Base-by-base conservation (phyloP, 2,888 invertebrate genomes). In the Rotaria macrura region DNA sequence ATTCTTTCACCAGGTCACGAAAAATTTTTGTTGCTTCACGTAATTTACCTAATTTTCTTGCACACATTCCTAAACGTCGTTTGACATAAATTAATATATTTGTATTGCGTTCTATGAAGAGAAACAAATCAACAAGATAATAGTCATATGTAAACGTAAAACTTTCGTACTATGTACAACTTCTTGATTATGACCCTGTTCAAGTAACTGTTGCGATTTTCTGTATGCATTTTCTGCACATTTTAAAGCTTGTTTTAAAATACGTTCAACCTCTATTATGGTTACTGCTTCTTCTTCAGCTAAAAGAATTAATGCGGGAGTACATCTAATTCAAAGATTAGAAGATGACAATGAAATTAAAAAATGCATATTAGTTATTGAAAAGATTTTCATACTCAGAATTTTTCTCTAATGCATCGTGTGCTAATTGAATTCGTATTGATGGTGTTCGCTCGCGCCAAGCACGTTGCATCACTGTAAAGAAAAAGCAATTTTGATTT, bases 231-330 rank as follows among this genome's bases (percentile, higher is more conserved):
- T 92, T 91, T 96, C 96, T 2, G 95, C 95, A 57, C 94, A 93
- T 91, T 94, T 95, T 17, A 95, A 92, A 1, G 95, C 95, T 88
- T 94, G 94, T 89, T 94, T 94, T 49, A 95, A 92, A 87, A 94
- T 93, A 89, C 94, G 94, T 89, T 96, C 95, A 6, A 91, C 91
- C 90, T 97, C 97, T 14, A 93, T 90, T 87, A 98, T 96, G 34
- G 96, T 96, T 87, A 95, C 94, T 55, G 96, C 95, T 91, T 97
- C 97, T 91, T 98, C 98, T 92, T 98, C 98, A 6, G 97, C 97
- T 65, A 98, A 92, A 88, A 98, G 92, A 89, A 98, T 95, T 89
- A 96, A 94, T 43, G 98, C 97, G 47, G 97, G 94, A 0, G 96
- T 95, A 92, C 97, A 97, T 84, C 92, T 92, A 88, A 86, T 88